Evolutionary conservation across 2,888 invertebrate genomes (phyloP).

Genomic region (Thereva unica): DNA sequence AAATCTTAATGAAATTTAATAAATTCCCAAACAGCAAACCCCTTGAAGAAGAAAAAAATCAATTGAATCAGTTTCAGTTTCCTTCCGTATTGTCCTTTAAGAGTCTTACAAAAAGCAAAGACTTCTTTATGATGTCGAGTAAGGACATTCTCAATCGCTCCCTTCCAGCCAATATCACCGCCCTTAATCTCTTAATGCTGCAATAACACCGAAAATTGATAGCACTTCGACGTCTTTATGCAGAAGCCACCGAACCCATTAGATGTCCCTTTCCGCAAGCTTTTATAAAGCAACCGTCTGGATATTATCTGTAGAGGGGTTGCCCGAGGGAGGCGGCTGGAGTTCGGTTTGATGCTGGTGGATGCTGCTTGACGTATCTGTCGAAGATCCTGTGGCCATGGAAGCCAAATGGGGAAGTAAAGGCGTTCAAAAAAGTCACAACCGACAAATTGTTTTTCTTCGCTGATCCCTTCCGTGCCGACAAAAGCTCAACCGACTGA

Average conservation of each 20-base stretch:
- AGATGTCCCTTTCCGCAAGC: conserved; percentile 30
- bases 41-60: too few relatives aligned
- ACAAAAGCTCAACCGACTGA: conserved; percentile 28
- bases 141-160: conserved; percentile 17
- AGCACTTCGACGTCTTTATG: conserved; percentile 39
- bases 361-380: background rate
- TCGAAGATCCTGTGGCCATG: too few relatives aligned
- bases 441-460: conserved; percentile 26
- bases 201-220: conserved; percentile 41
- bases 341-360: background rate
- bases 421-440: background rate
- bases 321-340: background rate
- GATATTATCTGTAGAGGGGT: conserved; percentile 21
- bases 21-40: too few relatives aligned
- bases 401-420: background rate
- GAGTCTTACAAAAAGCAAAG: background rate
- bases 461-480: background rate
- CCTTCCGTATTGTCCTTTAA: too few relatives aligned
- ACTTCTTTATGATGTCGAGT: conserved; percentile 4
- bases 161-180: conserved; percentile 34
- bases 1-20: too few relatives aligned
- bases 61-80: too few relatives aligned
- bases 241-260: conserved; percentile 35
- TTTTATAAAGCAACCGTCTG: conserved; percentile 17
- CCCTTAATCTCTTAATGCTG: conserved; percentile 40